Percentiles rank a stretch among this genome's conserved stretches.
Conservation (phyloP, 2,797 vertebrate species). For the Aldrovandia affinis region DNA sequence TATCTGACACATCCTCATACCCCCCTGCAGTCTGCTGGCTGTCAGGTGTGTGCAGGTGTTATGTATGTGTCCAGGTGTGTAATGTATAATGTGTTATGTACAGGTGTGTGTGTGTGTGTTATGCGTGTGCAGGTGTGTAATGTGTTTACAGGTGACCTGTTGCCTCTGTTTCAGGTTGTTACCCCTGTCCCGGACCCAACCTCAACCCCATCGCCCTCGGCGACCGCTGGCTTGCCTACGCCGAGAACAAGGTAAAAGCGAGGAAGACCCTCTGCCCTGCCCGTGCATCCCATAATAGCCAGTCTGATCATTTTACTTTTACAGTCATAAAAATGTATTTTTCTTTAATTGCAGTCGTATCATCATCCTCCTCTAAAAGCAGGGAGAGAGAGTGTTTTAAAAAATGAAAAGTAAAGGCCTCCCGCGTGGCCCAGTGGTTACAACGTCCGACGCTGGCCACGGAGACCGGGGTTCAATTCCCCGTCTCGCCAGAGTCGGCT, state of each 20-base stretch:
- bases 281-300: background rate
- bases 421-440: too few relatives aligned
- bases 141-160: constrained; percentile 53
- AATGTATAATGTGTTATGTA: too few relatives aligned
- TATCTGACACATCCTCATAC: background rate
- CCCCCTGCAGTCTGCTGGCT: too few relatives aligned
- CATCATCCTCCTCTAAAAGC: constrained; percentile 64
- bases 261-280: background rate
- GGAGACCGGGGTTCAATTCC: too few relatives aligned
- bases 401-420: constrained; percentile 50
- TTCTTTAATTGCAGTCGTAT: constrained; percentile 47
- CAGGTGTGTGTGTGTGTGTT: too few relatives aligned
- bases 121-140: too few relatives aligned
- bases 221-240: constrained; percentile 95
- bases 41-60: too few relatives aligned
- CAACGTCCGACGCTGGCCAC: too few relatives aligned
- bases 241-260: constrained; percentile 92
- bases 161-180: constrained; percentile 84
- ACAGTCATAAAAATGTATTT: constrained; percentile 58
- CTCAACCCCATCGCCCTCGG: constrained; percentile 96
- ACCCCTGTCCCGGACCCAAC: constrained; percentile 93
- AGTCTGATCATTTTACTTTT: constrained; percentile 59
- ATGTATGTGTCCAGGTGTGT: too few relatives aligned
- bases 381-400: constrained; percentile 46
- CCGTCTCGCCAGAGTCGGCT: too few relatives aligned